These are phyloP conservation scores for Trissolcus basalis DNA, from an alignment of 1,140 invertebrate species.

Conservation along the genomic window DNA sequence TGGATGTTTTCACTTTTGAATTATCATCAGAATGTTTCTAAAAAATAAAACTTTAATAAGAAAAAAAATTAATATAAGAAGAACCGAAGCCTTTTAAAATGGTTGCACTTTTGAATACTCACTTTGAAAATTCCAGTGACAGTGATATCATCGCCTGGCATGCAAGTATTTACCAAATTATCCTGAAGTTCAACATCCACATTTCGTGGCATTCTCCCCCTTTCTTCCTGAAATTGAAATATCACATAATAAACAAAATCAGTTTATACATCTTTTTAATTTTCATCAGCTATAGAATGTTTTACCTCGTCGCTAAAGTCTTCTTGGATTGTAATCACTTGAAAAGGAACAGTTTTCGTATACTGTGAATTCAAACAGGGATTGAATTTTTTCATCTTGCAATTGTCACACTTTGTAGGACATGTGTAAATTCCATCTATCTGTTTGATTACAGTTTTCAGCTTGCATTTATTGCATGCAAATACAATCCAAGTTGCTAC, in stretches of 20 bases:
- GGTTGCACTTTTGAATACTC: slow-evolving; percentile 1
- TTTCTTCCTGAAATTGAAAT: slow-evolving; percentile 76
- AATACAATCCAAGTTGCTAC: slow-evolving; percentile 88
- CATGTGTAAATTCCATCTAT: slow-evolving; percentile 66
- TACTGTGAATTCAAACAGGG: slow-evolving; percentile 81
- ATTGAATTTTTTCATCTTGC: slow-evolving; percentile 82
- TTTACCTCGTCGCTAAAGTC: slow-evolving; percentile 79
- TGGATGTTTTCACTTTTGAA: slow-evolving; percentile 68
- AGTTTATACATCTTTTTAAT: too few relatives aligned
- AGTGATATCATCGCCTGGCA: slow-evolving; percentile 92
- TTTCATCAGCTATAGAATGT: too few relatives aligned
- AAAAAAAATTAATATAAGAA: too few relatives aligned
- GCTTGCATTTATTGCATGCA: slow-evolving; percentile 75
- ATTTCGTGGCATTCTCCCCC: slow-evolving; percentile 88
- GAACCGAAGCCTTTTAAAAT: too few relatives aligned
- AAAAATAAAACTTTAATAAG: slow-evolving; percentile 17
- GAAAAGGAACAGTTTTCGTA: slow-evolving; percentile 85
- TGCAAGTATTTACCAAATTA: slow-evolving; percentile 90
- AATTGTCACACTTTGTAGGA: slow-evolving; percentile 80
- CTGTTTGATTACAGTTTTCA: slow-evolving; percentile 64
- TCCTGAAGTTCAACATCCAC: slow-evolving; percentile 91
- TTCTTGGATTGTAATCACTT: slow-evolving; percentile 89
- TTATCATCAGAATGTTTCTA: slow-evolving; percentile 75
- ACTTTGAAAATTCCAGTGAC: slow-evolving; percentile 90
- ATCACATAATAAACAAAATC: slow-evolving; percentile 10